Conservation (phyloP, 2,888 invertebrate genomes). For the Chironomus riparius region DNA sequence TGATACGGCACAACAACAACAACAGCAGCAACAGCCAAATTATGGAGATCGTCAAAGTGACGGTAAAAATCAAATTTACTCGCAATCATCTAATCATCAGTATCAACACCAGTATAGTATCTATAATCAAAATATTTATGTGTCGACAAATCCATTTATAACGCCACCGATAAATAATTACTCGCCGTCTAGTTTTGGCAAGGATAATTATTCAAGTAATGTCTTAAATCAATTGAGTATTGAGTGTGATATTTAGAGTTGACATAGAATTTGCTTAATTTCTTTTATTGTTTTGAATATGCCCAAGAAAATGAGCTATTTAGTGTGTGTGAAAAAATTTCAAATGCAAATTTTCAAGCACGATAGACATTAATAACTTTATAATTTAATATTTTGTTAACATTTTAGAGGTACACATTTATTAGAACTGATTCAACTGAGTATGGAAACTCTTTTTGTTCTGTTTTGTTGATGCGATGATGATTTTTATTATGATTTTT, state of each 20-base stretch:
- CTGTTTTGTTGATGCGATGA: too few relatives aligned
- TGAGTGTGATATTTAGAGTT: not conserved
- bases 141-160: slow-evolving; percentile 43
- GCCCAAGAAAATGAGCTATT: too few relatives aligned
- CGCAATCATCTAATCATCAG: slow-evolving; percentile 46
- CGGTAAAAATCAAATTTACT: slow-evolving; percentile 40
- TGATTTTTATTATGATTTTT: too few relatives aligned
- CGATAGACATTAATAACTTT: too few relatives aligned
- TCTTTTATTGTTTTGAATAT: too few relatives aligned
- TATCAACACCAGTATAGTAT: slow-evolving; percentile 27
- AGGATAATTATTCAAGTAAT: slow-evolving; percentile 29
- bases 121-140: slow-evolving; percentile 40
- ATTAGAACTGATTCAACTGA: too few relatives aligned
- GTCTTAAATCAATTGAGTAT: not conserved
- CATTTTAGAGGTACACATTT: too few relatives aligned
- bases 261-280: too few relatives aligned
- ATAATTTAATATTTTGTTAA: too few relatives aligned
- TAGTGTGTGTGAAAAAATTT: too few relatives aligned
- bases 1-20: slow-evolving; percentile 33
- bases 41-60: slow-evolving; percentile 35
- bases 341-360: too few relatives aligned
- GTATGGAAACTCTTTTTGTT: too few relatives aligned
- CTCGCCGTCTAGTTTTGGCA: slow-evolving; percentile 34
- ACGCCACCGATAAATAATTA: slow-evolving; percentile 28
- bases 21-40: slow-evolving; percentile 35